Evolutionary conservation across 2,888 invertebrate genomes (phyloP).

Genomic region (Neocrepidodera transversa): DNA sequence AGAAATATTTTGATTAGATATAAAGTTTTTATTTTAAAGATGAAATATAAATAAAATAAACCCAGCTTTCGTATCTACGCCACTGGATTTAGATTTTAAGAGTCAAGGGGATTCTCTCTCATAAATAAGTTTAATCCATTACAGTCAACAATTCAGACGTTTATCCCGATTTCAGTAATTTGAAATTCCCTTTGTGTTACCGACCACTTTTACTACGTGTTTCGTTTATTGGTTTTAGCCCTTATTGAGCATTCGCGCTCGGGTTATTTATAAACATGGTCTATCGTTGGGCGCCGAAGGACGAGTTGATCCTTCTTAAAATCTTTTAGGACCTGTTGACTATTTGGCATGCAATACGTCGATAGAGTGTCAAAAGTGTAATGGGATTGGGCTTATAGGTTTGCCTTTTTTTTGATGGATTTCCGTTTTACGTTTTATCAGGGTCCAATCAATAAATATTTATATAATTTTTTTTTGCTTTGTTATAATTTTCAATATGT

Average conservation of each 20-base stretch:
- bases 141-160: slow-evolving; percentile 20
- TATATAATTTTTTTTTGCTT: no score
- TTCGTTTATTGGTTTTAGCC: slow-evolving; percentile 28
- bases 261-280: slow-evolving; percentile 27
- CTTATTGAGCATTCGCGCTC: slow-evolving; percentile 26
- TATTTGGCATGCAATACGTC: slow-evolving; percentile 34
- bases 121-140: slow-evolving; percentile 23
- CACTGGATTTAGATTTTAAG: not conserved
- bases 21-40: not conserved
- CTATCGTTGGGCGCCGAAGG: not conserved
- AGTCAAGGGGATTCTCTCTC: not conserved
- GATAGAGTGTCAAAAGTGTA: slow-evolving; percentile 37
- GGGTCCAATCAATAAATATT: no score
- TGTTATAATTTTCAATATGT: no score
- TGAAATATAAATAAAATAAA: not conserved
- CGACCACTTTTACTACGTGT: slow-evolving; percentile 23
- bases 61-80: not conserved
- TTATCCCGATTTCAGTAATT: slow-evolving; percentile 18
- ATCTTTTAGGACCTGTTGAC: slow-evolving; percentile 21
- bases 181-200: slow-evolving; percentile 23
- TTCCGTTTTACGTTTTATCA: no score
- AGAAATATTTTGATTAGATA: not conserved
- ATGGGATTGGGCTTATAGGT: slow-evolving; percentile 37
- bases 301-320: slow-evolving; percentile 26
- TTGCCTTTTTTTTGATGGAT: no score